phyloP scores from a whole-genome alignment of 2,113 vertebrate species.

The Xiphophorus hellerii region DNA sequence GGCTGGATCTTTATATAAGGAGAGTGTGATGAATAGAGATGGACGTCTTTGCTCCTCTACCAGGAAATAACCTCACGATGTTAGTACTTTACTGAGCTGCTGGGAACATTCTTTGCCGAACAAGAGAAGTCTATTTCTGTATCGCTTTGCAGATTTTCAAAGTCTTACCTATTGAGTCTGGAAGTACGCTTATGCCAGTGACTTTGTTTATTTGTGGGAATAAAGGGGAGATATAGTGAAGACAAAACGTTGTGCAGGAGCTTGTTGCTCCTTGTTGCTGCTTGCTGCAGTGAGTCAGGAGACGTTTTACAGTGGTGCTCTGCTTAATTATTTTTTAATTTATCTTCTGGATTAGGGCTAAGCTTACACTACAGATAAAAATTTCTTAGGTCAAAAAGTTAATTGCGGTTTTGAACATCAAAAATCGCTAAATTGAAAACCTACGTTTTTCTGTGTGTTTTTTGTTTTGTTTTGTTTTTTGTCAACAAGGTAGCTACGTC shows the following conservation, averaged over 20 bases:
- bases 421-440: not conserved
- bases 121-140: not conserved
- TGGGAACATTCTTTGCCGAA: not conserved
- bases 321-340: not conserved
- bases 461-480: no score
- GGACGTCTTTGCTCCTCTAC: not conserved
- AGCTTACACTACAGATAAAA: constrained; percentile 1
- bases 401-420: not conserved
- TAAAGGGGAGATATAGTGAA: no score
- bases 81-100: not conserved
- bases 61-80: not conserved
- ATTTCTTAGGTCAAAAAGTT: not conserved
- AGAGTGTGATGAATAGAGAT: not conserved
- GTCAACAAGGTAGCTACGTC: no score
- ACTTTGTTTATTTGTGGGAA: not conserved
- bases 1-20: constrained; percentile 8
- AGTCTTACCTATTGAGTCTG: no score
- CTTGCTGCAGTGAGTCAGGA: not conserved
- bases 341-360: constrained; percentile 6
- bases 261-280: not conserved
- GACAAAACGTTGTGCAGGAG: not conserved
- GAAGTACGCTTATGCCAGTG: not conserved
- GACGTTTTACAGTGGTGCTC: not conserved
- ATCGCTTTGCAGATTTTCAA: no score
- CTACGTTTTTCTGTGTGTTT: no score